Evolutionary conservation across 2,888 invertebrate genomes (phyloP).

Genomic region (Schrankia costaestrigalis): DNA sequence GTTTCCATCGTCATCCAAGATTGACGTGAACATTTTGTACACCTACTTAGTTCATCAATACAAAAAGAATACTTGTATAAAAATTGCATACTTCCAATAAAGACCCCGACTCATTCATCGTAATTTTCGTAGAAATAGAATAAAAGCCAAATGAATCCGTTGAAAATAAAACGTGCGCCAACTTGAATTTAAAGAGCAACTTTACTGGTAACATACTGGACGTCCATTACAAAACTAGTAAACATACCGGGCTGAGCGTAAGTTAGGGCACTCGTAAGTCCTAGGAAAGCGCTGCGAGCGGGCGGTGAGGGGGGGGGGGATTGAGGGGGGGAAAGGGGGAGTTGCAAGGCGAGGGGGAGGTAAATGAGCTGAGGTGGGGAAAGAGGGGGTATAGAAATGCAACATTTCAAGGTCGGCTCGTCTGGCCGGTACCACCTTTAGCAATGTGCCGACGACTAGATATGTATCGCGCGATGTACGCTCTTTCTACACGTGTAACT

Average conservation of each 20-base stretch:
- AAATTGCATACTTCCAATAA: no score
- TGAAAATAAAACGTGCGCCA: slow-evolving; percentile 4
- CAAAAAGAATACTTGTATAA: no score
- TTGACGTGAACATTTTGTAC: no score
- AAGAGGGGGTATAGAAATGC: slow-evolving; percentile 45
- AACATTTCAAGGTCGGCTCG: slow-evolving; percentile 63
- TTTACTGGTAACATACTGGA: slow-evolving; percentile 12
- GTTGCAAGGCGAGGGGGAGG: no score
- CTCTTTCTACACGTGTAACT: slow-evolving; percentile 24
- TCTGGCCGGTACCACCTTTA: slow-evolving; percentile 36
- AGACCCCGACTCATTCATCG: no score
- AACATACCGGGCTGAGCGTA: slow-evolving; percentile 24
- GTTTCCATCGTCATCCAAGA: no score
- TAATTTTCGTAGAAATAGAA: no score
- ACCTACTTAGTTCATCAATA: no score
- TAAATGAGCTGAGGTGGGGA: slow-evolving; percentile 10
- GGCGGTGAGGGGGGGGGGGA: slow-evolving; percentile 6
- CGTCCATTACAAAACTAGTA: slow-evolving; percentile 23
- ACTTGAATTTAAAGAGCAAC: slow-evolving; percentile 17
- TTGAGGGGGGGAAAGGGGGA: slow-evolving; percentile 5
- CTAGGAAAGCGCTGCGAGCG: slow-evolving; percentile 27
- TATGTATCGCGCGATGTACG: slow-evolving; percentile 25
- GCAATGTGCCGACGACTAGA: slow-evolving; percentile 18
- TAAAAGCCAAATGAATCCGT: no score
- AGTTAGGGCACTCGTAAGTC: slow-evolving; percentile 29